phyloP scores from a whole-genome alignment of 2,113 vertebrate genomes.

The Notothenia rossii region DNA sequence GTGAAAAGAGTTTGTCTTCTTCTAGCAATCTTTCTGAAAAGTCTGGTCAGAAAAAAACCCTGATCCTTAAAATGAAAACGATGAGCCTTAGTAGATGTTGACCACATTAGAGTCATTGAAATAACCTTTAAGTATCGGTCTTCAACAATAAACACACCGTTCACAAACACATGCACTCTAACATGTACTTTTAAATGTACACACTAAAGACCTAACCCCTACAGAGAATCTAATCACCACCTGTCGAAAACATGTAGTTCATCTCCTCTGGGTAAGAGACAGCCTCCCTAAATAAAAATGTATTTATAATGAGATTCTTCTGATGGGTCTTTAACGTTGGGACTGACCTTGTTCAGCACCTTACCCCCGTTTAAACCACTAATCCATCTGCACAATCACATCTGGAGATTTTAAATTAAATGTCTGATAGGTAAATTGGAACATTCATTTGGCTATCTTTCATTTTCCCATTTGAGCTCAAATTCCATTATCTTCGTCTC shows the following conservation, averaged over 20 bases:
- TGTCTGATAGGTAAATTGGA: constrained; percentile 73
- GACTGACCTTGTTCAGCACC: constrained; percentile 77
- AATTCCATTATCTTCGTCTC: constrained; percentile 78
- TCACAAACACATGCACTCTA: background rate
- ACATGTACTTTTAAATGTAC: background rate
- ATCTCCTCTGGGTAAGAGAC: constrained; percentile 64
- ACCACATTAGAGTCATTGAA: background rate
- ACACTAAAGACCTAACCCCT: constrained; percentile 11
- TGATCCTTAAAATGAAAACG: background rate
- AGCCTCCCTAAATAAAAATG: constrained; percentile 74
- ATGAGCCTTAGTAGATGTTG: background rate
- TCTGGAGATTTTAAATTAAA: constrained; percentile 77
- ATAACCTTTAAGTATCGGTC: background rate
- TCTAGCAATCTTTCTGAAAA: background rate
- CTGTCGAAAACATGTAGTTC: constrained; percentile 66
- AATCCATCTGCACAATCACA: constrained; percentile 64
- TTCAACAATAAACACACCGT: constrained; percentile 2
- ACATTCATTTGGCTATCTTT: constrained; percentile 76
- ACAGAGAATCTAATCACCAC: constrained; percentile 53
- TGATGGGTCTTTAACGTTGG: constrained; percentile 66
- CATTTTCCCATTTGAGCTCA: constrained; percentile 72
- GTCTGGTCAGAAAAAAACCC: too few species aligned
- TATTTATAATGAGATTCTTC: constrained; percentile 77
- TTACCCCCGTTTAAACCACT: constrained; percentile 73
- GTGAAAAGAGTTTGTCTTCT: background rate